Evolutionary conservation across 1,140 invertebrate species (phyloP).

Genomic region (Zaprionus inermis): DNA sequence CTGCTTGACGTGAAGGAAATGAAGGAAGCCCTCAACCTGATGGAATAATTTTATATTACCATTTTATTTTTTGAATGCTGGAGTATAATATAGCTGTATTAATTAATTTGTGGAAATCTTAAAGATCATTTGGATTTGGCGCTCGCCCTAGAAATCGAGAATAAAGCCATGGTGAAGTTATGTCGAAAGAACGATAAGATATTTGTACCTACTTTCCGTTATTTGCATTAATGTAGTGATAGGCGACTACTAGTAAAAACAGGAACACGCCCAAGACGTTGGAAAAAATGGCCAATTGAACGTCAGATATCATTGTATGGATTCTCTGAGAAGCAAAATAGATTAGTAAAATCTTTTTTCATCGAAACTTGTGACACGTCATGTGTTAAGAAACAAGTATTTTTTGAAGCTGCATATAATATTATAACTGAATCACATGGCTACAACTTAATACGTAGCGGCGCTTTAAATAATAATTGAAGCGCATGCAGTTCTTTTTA

Average conservation of each 20-base stretch:
- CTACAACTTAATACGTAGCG: background rate
- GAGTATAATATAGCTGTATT: constrained; percentile 46
- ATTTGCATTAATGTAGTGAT: constrained; percentile 98
- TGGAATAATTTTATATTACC: constrained; percentile 53
- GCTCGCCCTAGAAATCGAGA: constrained; percentile 58
- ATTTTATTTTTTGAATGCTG: constrained; percentile 67
- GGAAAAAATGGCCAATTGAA: constrained; percentile 97
- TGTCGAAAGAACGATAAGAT: background rate
- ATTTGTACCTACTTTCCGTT: constrained; percentile 67
- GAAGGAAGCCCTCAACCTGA: constrained; percentile 63
- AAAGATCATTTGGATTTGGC: constrained; percentile 70
- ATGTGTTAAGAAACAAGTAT: constrained; percentile 16
- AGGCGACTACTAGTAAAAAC: constrained; percentile 97
- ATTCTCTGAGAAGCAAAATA: constrained; percentile 11
- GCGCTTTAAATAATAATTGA: background rate
- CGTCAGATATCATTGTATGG: constrained; percentile 95
- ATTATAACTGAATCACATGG: background rate
- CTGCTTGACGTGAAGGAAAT: constrained; percentile 51
- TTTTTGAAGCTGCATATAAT: background rate
- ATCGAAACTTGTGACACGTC: constrained; percentile 38
- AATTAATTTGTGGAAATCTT: constrained; percentile 49
- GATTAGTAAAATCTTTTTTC: background rate
- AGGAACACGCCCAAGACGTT: constrained; percentile 97
- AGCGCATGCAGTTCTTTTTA: background rate
- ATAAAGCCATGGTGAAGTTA: constrained; percentile 31